Evolutionary conservation across 1,140 invertebrate species (phyloP).

Genomic region (Drosophila malerkotliana): DNA sequence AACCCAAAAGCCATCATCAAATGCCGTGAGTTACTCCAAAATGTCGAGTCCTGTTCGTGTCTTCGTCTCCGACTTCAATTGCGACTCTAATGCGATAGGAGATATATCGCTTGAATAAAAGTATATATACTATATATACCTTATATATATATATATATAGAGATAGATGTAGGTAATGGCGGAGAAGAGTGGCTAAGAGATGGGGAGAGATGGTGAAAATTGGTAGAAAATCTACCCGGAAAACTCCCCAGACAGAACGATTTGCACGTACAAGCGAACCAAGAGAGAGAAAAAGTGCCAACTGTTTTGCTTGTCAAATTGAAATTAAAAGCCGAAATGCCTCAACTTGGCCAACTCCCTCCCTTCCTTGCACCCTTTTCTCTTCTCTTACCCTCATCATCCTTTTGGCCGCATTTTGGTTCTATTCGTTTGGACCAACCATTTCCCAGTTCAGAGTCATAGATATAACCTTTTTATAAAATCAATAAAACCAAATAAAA

Average conservation of each 20-base stretch:
- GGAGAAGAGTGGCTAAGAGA: neutral
- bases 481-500: constrained; percentile 79
- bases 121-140: neutral
- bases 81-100: constrained; percentile 31
- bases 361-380: no score
- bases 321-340: constrained; percentile 79
- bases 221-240: neutral
- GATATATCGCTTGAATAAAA: constrained; percentile 10
- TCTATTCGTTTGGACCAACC: neutral
- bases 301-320: constrained; percentile 78
- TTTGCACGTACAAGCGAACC: constrained; percentile 24
- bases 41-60: constrained; percentile 48
- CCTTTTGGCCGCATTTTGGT: neutral
- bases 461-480: constrained; percentile 66
- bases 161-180: neutral
- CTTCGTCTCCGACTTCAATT: constrained; percentile 13
- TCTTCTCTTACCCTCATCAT: neutral
- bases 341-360: constrained; percentile 36
- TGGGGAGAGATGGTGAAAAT: no score
- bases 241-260: constrained; percentile 37
- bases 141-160: neutral
- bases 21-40: constrained; percentile 76
- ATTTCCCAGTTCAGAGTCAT: constrained; percentile 34
- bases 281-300: constrained; percentile 58
- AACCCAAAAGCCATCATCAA: constrained; percentile 66